Percentiles rank a stretch among this genome's conserved stretches.
phyloP scores from a whole-genome alignment of 2,113 vertebrate genomes.

The Sigmodon hispidus region DNA sequence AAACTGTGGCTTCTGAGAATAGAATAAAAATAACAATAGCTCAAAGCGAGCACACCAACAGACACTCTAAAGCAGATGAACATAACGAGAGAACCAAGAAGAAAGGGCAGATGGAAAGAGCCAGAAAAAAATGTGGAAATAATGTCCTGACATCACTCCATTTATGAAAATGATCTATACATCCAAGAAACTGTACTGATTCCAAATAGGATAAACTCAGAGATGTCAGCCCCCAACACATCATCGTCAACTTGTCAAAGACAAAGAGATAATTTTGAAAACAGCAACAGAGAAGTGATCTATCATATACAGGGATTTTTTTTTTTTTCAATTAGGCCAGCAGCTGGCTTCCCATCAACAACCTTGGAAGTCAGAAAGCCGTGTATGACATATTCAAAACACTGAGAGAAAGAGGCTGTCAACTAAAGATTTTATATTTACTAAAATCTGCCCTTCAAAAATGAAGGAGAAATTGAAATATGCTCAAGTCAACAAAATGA shows the following conservation, averaged over 20 bases:
- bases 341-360: slow-evolving; percentile 35
- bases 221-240: background rate
- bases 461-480: slow-evolving; percentile 33
- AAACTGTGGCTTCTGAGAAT: background rate
- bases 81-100: background rate
- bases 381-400: slow-evolving; percentile 36
- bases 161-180: slow-evolving; percentile 7
- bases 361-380: slow-evolving; percentile 1
- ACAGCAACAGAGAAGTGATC: slow-evolving; percentile 31
- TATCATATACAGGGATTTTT: background rate
- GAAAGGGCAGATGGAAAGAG: background rate
- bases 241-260: background rate
- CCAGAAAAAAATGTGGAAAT: background rate
- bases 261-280: slow-evolving; percentile 24
- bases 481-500: slow-evolving; percentile 7
- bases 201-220: slow-evolving; percentile 22
- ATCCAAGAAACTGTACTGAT: background rate
- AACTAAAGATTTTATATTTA: slow-evolving; percentile 28
- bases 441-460: slow-evolving; percentile 34
- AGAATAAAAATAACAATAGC: background rate
- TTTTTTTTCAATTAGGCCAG: background rate
- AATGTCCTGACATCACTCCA: background rate
- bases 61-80: background rate
- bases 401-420: slow-evolving; percentile 17
- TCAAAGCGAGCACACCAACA: background rate